phyloP scores from a whole-genome alignment of 2,888 invertebrate species.

The Carabus problematicus region DNA sequence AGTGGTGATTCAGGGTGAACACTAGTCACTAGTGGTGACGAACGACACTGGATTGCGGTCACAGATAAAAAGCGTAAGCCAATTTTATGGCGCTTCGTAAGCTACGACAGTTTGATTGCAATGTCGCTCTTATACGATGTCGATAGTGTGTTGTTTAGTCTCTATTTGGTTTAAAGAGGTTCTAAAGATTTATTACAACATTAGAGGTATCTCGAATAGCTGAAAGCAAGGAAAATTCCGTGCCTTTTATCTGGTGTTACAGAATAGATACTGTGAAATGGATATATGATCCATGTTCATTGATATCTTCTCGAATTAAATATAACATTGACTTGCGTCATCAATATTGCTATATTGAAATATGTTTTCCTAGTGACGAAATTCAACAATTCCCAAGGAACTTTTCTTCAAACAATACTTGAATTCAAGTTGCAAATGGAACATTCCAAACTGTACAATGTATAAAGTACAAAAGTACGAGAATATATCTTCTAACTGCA shows the following conservation, averaged over 20 bases:
- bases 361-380: no score
- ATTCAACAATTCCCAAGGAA: no score
- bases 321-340: no score
- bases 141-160: conserved; percentile 29
- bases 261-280: conserved; percentile 22
- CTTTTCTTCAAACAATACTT: no score
- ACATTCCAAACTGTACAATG: no score
- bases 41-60: conserved; percentile 28
- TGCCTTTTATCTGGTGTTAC: conserved; percentile 20
- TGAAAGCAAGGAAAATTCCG: not conserved
- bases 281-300: no score
- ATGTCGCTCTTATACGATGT: conserved; percentile 23
- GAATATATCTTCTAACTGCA: no score
- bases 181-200: conserved; percentile 5
- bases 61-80: conserved; percentile 34
- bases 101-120: conserved; percentile 31
- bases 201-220: conserved; percentile 15
- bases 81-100: conserved; percentile 25
- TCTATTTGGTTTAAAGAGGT: conserved; percentile 25
- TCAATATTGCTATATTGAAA: no score
- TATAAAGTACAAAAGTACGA: no score
- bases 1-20: no score
- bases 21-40: not conserved
- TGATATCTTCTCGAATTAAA: no score
- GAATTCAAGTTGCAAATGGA: no score